Percentiles rank a stretch among this genome's conserved stretches.
Conservation (phyloP, 2,113 vertebrate genomes). For the Antechinus stuartii region DNA sequence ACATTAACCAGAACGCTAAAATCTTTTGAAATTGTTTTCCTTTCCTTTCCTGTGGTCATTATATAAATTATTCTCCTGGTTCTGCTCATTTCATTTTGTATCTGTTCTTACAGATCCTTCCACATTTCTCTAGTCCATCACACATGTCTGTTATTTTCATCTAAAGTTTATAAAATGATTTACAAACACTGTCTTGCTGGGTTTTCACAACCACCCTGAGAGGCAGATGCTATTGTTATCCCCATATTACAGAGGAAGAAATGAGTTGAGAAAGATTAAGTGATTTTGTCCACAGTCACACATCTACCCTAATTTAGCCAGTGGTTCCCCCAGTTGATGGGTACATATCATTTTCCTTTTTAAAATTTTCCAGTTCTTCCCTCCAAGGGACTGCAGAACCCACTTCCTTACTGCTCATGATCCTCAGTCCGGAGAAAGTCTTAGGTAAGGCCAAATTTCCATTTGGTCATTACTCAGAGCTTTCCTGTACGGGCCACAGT, state of each 20-base stretch:
- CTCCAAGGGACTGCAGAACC: not conserved
- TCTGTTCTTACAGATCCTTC: too few relatives aligned
- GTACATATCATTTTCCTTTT: not conserved
- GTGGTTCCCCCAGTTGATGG: not conserved
- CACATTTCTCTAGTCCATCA: not conserved
- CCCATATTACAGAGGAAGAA: not conserved
- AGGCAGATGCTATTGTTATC: not conserved
- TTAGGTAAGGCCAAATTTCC: not conserved
- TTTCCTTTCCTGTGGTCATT: too few relatives aligned
- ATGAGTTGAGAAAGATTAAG: not conserved
- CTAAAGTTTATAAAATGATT: not conserved
- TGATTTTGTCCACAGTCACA: not conserved
- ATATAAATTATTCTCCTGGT: too few relatives aligned
- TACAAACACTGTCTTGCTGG: not conserved
- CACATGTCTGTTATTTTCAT: not conserved
- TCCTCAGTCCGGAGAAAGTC: not conserved
- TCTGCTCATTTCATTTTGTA: too few relatives aligned
- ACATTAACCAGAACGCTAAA: too few relatives aligned
- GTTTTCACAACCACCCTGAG: not conserved
- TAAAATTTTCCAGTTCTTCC: not conserved
- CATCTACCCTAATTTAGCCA: not conserved
- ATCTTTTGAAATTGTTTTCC: too few relatives aligned
- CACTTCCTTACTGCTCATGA: not conserved
- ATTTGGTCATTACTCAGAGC: not conserved
- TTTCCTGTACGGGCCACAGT: not conserved